Evolutionary conservation across 2,113 vertebrate species (phyloP).

Genomic region (Alligator sinensis): DNA sequence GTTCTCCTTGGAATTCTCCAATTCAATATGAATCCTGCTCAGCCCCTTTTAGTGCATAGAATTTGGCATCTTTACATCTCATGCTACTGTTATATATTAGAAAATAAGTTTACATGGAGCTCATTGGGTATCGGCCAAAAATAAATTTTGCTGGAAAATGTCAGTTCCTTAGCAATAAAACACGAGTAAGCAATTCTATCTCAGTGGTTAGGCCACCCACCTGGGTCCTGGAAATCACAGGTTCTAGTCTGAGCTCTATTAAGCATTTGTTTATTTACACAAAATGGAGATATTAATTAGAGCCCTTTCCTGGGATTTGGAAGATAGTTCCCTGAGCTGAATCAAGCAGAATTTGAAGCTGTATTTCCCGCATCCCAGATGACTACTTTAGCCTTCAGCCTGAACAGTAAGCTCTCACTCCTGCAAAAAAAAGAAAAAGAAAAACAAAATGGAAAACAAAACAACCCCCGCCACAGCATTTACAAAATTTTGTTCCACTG

Average conservation of each 20-base stretch:
- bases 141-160: neutral
- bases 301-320: neutral
- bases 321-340: too few relatives aligned
- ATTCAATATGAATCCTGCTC: neutral
- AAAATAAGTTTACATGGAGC: neutral
- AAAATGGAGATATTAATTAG: neutral
- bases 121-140: neutral
- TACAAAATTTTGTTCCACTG: neutral
- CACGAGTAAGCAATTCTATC: neutral
- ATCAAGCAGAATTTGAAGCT: too few relatives aligned
- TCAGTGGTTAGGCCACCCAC: neutral
- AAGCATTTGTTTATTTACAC: neutral
- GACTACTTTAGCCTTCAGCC: too few relatives aligned
- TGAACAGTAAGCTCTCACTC: too few relatives aligned
- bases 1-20: neutral
- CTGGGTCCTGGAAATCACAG: neutral
- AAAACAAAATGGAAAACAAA: neutral
- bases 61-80: neutral
- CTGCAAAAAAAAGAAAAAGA: too few relatives aligned
- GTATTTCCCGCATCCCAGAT: too few relatives aligned
- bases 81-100: neutral
- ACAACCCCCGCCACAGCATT: neutral
- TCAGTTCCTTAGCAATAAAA: neutral
- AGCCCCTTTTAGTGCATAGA: neutral
- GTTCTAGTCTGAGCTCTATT: neutral